These are phyloP conservation scores for Aphelinus atriplicis DNA, from an alignment of 1,140 invertebrate species.

Conservation along the genomic window DNA sequence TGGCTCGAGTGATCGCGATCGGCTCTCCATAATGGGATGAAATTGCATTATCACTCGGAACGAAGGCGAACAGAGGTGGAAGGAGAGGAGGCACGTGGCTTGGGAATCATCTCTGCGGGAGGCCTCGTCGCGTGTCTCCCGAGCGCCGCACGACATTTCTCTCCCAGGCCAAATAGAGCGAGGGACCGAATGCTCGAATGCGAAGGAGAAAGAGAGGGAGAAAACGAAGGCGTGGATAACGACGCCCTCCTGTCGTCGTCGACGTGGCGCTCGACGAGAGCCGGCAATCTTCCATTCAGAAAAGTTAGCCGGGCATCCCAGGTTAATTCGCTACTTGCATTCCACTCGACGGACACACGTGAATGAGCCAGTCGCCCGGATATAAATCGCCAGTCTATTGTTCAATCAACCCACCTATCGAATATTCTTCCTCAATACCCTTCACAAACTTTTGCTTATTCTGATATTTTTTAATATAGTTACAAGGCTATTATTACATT, in stretches of 20 bases:
- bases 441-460: too few relatives aligned
- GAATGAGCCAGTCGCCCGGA: conserved; percentile 45
- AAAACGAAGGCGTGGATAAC: conserved; percentile 14
- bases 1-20: not conserved
- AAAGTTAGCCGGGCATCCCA: conserved; percentile 49
- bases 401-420: conserved; percentile 39
- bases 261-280: conserved; percentile 29
- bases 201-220: too few relatives aligned
- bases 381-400: conserved; percentile 49
- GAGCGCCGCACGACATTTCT: not conserved
- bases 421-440: conserved; percentile 4
- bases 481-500: too few relatives aligned
- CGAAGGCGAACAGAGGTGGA: not conserved
- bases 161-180: too few relatives aligned
- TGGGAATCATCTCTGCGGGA: conserved; percentile 37
- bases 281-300: conserved; percentile 54
- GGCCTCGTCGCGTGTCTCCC: conserved; percentile 29
- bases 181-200: not conserved
- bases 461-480: too few relatives aligned
- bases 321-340: conserved; percentile 54
- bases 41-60: conserved; percentile 32
- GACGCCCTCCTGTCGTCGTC: conserved; percentile 11
- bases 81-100: conserved; percentile 15
- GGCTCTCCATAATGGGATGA: conserved; percentile 21
- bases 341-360: conserved; percentile 50